Conservation (phyloP, 2,888 invertebrate genomes). For the Cataglyphis altisquamis region DNA sequence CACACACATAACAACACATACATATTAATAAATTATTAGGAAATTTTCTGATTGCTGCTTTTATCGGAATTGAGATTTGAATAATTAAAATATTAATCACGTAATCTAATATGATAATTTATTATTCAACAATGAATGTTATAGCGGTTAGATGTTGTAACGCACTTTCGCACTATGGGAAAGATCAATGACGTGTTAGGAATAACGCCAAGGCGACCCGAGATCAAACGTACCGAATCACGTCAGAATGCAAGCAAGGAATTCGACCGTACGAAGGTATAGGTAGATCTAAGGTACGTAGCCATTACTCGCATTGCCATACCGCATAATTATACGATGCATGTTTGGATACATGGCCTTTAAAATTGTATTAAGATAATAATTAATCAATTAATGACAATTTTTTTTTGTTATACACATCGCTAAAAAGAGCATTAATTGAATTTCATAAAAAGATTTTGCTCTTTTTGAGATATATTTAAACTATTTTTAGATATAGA, state of each 20-base stretch:
- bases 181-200: neutral
- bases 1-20: too few relatives aligned
- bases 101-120: neutral
- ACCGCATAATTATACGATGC: neutral
- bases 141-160: neutral
- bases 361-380: neutral
- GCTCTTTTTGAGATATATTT: neutral
- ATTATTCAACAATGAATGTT: neutral
- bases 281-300: neutral
- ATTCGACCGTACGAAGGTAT: neutral
- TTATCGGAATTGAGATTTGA: neutral
- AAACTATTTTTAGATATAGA: neutral
- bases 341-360: neutral
- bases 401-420: neutral
- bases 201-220: constrained; percentile 3
- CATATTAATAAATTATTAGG: neutral
- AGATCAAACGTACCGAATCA: neutral
- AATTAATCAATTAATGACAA: neutral
- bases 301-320: neutral
- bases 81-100: neutral
- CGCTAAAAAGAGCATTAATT: neutral
- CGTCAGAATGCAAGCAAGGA: constrained; percentile 3
- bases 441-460: neutral
- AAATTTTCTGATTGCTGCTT: neutral
- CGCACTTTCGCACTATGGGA: neutral